A percentile compares a stretch with the other conserved stretches of the same genome.
Evolutionary conservation across 2,888 invertebrate genomes (phyloP).

Genomic region (Phasia obesa): DNA sequence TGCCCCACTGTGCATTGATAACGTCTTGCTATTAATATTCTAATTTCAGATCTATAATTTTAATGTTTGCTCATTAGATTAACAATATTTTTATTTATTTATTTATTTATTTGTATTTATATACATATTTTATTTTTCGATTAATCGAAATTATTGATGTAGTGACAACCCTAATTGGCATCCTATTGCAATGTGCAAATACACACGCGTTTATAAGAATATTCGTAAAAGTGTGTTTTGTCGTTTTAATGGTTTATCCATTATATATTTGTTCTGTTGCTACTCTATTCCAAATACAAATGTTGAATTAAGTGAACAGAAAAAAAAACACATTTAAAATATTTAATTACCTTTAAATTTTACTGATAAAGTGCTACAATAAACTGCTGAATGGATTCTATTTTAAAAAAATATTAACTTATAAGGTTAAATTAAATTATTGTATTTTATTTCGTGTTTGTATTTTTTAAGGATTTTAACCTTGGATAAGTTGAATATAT

Average conservation of each 20-base stretch:
- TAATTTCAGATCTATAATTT: no score
- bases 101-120: no score
- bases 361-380: slow-evolving; percentile 3
- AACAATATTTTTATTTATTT: no score
- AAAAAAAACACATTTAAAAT: background rate
- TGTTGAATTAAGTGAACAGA: background rate
- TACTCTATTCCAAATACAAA: background rate
- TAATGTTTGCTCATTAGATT: no score
- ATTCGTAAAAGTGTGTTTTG: background rate
- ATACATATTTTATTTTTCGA: no score
- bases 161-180: no score
- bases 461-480: slow-evolving; percentile 12
- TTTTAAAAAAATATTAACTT: slow-evolving; percentile 2
- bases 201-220: background rate
- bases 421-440: no score
- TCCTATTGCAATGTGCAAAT: slow-evolving; percentile 20
- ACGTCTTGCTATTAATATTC: no score
- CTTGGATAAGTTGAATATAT: slow-evolving; percentile 14
- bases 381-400: background rate
- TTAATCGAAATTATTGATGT: no score
- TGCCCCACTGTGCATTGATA: no score
- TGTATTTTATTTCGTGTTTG: background rate
- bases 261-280: background rate
- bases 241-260: no score
- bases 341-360: slow-evolving; percentile 37